Evolutionary conservation across 2,888 invertebrate genomes (phyloP).

Genomic region (Eueremaeus valkanovi): DNA sequence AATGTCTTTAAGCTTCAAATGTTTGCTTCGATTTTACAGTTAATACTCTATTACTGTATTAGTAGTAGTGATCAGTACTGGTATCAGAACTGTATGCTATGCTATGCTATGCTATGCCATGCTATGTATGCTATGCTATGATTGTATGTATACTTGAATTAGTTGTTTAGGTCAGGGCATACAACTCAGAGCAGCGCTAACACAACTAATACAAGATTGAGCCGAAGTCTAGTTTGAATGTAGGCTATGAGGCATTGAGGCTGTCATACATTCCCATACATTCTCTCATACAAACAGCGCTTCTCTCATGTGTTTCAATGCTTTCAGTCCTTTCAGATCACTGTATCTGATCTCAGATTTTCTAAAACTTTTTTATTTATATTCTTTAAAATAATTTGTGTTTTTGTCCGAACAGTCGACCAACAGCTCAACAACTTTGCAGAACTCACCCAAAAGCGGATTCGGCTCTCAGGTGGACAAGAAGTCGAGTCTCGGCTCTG

Average conservation of each 20-base stretch:
- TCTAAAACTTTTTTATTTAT: neutral
- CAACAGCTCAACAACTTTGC: conserved; percentile 19
- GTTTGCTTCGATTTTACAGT: no score
- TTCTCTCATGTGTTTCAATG: conserved; percentile 27
- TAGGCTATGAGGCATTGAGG: conserved; percentile 35
- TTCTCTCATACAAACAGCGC: neutral
- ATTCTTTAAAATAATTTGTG: conserved; percentile 1
- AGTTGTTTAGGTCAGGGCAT: conserved; percentile 32
- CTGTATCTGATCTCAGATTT: neutral
- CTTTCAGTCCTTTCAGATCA: no score
- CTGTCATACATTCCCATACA: conserved; percentile 32
- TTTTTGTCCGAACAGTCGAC: conserved; percentile 18
- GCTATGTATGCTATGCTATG: no score
- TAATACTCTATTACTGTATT: no score
- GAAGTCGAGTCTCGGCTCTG: neutral
- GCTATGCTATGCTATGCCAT: no score
- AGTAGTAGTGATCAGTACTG: neutral
- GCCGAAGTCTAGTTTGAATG: conserved; percentile 33
- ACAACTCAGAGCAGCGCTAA: neutral
- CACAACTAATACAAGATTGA: neutral
- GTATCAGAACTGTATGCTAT: no score
- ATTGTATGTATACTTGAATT: no score
- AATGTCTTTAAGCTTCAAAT: neutral
- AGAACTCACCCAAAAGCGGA: conserved; percentile 14
- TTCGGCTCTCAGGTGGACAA: conserved; percentile 9